A percentile compares a stretch with the other conserved stretches of the same genome.
phyloP scores from a whole-genome alignment of 2,113 vertebrate species.

The Myrmophylax atrothorax region DNA sequence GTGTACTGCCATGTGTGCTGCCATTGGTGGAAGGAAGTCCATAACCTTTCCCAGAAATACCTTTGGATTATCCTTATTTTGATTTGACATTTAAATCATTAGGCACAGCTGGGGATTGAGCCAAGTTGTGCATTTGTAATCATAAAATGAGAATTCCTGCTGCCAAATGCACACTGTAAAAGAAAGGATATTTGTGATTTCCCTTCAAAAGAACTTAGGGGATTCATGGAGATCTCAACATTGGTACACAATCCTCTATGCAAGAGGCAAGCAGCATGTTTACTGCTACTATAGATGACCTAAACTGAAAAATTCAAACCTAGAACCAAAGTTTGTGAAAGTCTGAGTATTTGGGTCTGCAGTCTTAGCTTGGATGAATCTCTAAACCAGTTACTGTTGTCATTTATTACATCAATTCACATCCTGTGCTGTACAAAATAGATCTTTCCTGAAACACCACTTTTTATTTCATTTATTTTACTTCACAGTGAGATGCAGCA shows the following conservation, averaged over 20 bases:
- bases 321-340: background rate
- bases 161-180: background rate
- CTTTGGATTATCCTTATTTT: background rate
- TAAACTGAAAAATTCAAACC: background rate
- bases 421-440: background rate
- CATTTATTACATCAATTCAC: background rate
- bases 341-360: background rate
- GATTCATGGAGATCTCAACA: background rate
- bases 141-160: background rate
- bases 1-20: background rate
- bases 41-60: background rate
- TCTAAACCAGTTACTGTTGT: background rate
- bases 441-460: slow-evolving; percentile 34
- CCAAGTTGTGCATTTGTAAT: background rate
- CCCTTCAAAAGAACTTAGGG: background rate
- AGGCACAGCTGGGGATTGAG: background rate
- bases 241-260: background rate
- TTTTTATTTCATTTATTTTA: background rate
- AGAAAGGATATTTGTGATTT: background rate
- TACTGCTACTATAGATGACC: background rate
- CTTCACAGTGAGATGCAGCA: background rate
- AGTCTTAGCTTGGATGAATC: background rate
- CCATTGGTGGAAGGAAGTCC: background rate
- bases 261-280: background rate
- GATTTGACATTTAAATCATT: background rate